Evolutionary conservation across 2,797 vertebrate species (phyloP).

Genomic region (Lacerta bilineata): DNA sequence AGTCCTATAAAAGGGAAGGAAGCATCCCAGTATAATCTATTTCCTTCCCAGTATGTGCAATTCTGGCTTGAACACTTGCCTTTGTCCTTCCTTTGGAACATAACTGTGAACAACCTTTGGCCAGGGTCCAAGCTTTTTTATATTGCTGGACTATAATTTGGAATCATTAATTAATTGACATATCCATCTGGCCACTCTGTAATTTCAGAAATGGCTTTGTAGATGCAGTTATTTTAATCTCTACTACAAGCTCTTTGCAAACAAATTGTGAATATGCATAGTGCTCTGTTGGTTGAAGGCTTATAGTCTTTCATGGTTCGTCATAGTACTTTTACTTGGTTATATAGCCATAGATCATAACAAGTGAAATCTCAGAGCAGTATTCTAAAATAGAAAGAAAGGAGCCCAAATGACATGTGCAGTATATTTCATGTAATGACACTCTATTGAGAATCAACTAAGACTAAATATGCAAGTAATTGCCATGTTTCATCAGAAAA

Average conservation of each 20-base stretch:
- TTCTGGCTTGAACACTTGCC: slow-evolving; percentile 1
- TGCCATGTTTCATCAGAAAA: not conserved
- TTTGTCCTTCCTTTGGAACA: not conserved
- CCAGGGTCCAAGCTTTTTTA: not conserved
- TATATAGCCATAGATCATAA: not conserved
- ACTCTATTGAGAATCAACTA: not conserved
- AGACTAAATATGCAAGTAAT: not conserved
- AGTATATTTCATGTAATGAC: not conserved
- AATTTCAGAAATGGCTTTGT: slow-evolving; percentile 12
- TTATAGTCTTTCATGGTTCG: not conserved
- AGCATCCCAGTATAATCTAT: not conserved
- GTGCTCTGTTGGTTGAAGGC: slow-evolving; percentile 10
- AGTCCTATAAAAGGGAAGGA: not conserved
- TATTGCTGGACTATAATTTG: not conserved
- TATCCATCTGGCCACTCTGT: slow-evolving; percentile 6
- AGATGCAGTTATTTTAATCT: slow-evolving; percentile 27
- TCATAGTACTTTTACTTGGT: not conserved
- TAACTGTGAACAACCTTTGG: slow-evolving; percentile 33
- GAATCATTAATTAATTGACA: slow-evolving; percentile 12
- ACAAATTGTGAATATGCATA: not conserved
- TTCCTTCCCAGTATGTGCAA: not conserved
- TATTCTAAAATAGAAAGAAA: not conserved
- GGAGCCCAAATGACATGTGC: not conserved
- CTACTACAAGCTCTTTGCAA: not conserved
- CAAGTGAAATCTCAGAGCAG: not conserved